Evolutionary conservation across 2,797 vertebrate genomes (phyloP).

Genomic region (Apogon talboti): DNA sequence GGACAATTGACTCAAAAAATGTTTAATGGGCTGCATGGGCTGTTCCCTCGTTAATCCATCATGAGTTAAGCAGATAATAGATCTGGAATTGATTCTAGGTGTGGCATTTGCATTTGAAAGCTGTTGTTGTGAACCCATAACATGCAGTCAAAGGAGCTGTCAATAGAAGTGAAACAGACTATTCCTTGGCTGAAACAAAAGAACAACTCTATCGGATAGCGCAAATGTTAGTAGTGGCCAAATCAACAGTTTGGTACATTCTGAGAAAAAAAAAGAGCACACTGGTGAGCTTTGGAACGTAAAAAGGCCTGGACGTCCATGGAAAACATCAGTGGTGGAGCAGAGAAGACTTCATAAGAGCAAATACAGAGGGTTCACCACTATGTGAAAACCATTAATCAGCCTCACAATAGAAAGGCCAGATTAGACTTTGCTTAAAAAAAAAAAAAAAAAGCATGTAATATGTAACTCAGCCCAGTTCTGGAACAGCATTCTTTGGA

Average conservation of each 20-base stretch:
- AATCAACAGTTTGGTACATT: constrained; percentile 44
- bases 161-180: background rate
- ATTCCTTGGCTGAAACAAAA: constrained; percentile 3
- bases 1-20: background rate
- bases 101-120: constrained; percentile 1
- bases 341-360: background rate
- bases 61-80: background rate
- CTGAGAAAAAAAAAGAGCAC: constrained; percentile 10
- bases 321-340: too few relatives aligned
- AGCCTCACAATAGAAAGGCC: background rate
- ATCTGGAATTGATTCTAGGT: constrained; percentile 1
- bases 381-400: background rate
- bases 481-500: background rate
- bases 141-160: background rate
- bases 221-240: constrained; percentile 40
- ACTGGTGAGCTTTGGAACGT: too few relatives aligned
- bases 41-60: background rate
- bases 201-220: background rate
- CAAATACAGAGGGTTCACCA: constrained; percentile 6
- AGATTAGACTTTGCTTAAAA: background rate
- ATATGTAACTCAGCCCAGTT: background rate
- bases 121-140: background rate
- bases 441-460: background rate
- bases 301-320: too few relatives aligned
- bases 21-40: background rate